Evolutionary conservation across 2,113 vertebrate genomes (phyloP).

Genomic region (Urocitellus parryii): DNA sequence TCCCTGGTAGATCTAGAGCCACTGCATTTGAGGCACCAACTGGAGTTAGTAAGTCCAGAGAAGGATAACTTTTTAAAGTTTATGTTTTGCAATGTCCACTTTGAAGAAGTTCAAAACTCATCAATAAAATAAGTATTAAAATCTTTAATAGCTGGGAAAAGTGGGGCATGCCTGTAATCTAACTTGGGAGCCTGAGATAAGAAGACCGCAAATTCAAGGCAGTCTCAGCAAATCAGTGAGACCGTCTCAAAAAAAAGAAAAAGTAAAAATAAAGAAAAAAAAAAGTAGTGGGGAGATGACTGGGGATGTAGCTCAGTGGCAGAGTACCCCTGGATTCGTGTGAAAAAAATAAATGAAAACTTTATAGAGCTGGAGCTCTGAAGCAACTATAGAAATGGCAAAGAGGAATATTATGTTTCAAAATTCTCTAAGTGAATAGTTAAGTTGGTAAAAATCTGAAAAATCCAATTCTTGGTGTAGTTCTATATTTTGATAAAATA

Average conservation of each 20-base stretch:
- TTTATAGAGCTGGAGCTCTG: background rate
- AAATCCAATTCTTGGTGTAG: background rate
- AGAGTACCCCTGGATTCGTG: background rate
- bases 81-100: background rate
- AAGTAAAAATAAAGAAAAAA: too few relatives aligned
- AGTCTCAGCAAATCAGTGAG: background rate
- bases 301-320: background rate
- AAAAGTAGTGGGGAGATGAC: background rate
- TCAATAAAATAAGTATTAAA: background rate
- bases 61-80: constrained; percentile 20
- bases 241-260: background rate
- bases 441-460: background rate
- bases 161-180: background rate
- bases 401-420: background rate
- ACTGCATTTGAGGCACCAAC: background rate
- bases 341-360: too few relatives aligned
- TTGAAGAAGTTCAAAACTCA: constrained; percentile 37
- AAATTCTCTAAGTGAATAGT: background rate
- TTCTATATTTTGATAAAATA: background rate
- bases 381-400: background rate
- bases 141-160: background rate
- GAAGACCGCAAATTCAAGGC: background rate
- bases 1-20: background rate
- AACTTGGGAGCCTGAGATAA: background rate
- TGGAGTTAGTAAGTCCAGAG: background rate